Evolutionary conservation across 2,113 vertebrate species (phyloP), one percentile per base, ranked within the genome.

Genomic region (Manacus vitellinus): DNA sequence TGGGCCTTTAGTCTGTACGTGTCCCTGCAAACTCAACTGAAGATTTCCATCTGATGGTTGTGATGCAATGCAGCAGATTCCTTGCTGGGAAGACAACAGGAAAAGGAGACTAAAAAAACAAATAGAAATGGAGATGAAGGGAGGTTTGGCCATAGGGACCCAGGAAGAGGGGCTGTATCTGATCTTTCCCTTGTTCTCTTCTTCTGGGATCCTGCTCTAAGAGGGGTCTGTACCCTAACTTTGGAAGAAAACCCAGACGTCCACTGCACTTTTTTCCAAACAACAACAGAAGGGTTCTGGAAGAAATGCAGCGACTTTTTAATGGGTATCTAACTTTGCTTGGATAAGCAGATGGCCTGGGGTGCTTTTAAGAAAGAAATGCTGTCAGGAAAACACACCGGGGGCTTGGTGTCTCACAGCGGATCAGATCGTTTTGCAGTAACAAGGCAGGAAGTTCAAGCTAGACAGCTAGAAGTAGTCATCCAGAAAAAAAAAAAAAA

Each of bases 361-460:
- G 35, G 39, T 68, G 47, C 65, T 78, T 92, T 86, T 67, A 68
- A 59, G 79, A 85, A 76, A 83, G 74, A 95, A 74, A 58, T 9
- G 8, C 15, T 72, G 44, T 86, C 89, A 87, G 73, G 39, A 89
- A 91, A 91, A 61, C 24, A 76, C 49, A 56, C 14, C 0, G 0
- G 67, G 47, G 55, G 44, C 52, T 94, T 2, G 1, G 62, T 59
- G 71, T 70, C 67, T 88, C 49, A 54, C 71, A 72, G 73, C 9
- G n/a, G 52, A 94, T 79, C 72, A 61, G 83, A 73, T 58, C 1
- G 1, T 88, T 80, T 87, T 92, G 56, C 83, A 62, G 83, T 46
- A 88, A 77, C 47, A 39, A 68, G 62, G 39, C 70, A 95, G 92
- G 81, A 96, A 89, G 56, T 85, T 94, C 89, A 94, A 92, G 52